These are phyloP conservation scores for Pristiophorus japonicus DNA, from an alignment of 2,113 vertebrate genomes.

Conservation along the genomic window DNA sequence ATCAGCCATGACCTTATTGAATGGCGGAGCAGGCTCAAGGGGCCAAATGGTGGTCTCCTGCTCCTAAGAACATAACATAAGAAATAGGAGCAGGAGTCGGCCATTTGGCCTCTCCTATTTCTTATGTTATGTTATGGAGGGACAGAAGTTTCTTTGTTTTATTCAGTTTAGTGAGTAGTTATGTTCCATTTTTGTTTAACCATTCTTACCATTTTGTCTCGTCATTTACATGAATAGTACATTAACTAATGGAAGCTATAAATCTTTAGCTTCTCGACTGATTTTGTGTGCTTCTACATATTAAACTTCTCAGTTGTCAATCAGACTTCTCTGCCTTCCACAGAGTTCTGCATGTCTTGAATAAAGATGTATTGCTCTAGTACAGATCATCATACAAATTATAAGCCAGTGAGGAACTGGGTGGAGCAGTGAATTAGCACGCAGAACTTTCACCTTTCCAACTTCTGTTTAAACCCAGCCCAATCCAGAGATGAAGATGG, in stretches of 20 bases:
- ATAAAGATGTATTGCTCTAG: background rate
- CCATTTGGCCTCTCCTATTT: too few relatives aligned
- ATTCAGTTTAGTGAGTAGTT: background rate
- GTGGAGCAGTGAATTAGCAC: background rate
- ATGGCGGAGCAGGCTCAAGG: too few relatives aligned
- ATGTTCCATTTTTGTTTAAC: background rate
- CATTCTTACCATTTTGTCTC: background rate
- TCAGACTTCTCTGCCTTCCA: background rate
- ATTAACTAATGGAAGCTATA: background rate
- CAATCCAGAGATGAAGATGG: background rate
- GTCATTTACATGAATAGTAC: background rate
- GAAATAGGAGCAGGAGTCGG: too few relatives aligned
- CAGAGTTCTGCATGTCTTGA: background rate
- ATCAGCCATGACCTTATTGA: too few relatives aligned
- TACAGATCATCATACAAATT: background rate
- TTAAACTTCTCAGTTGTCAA: background rate
- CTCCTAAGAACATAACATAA: too few relatives aligned
- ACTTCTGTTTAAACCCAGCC: background rate
- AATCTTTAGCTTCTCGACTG: background rate
- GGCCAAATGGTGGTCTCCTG: too few relatives aligned
- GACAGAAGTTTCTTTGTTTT: background rate
- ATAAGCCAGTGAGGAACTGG: background rate
- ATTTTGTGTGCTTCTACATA: background rate
- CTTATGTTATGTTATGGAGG: too few relatives aligned
- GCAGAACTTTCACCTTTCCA: background rate